Percentiles rank a stretch among this genome's conserved stretches.
These are phyloP conservation scores for Caenorhabditis sp. DNA, from an alignment of 2,888 invertebrate species.

Conservation along the genomic window DNA sequence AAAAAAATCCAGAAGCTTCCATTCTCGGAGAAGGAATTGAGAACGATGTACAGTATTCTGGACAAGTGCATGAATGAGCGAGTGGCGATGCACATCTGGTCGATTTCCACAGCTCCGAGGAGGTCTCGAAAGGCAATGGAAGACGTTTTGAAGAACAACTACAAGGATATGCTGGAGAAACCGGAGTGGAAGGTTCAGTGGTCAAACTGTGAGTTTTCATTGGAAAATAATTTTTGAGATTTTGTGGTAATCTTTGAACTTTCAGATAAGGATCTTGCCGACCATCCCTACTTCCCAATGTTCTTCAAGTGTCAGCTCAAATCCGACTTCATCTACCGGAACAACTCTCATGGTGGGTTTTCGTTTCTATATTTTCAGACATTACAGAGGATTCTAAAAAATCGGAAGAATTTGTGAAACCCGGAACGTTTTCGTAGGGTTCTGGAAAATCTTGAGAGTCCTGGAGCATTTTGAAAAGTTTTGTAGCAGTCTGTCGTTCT, in stretches of 20 bases:
- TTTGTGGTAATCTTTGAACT: neutral
- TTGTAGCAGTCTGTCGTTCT: no score
- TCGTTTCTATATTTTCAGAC: no score
- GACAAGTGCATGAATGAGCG: neutral
- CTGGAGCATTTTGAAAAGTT: no score
- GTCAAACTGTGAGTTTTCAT: neutral
- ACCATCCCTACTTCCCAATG: slow-evolving; percentile 6
- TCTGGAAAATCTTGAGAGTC: no score
- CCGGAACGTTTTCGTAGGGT: no score
- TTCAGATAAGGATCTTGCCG: neutral
- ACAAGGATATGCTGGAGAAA: neutral
- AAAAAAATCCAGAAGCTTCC: neutral
- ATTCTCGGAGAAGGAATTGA: neutral
- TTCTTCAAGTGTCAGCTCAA: slow-evolving; percentile 19
- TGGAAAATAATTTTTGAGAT: no score
- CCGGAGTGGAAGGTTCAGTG: slow-evolving; percentile 3
- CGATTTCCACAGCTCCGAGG: neutral
- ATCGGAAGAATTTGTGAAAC: no score
- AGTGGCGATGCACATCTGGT: slow-evolving; percentile 1
- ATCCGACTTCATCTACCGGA: slow-evolving; percentile 13
- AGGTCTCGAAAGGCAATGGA: neutral
- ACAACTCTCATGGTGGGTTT: slow-evolving; percentile 18
- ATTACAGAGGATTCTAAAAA: no score
- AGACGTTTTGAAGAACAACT: neutral
- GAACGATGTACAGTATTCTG: slow-evolving; percentile 8